Evolutionary conservation across 2,888 invertebrate species (phyloP), one percentile per base, ranked within the genome.

Genomic region (Pheosia tremula): DNA sequence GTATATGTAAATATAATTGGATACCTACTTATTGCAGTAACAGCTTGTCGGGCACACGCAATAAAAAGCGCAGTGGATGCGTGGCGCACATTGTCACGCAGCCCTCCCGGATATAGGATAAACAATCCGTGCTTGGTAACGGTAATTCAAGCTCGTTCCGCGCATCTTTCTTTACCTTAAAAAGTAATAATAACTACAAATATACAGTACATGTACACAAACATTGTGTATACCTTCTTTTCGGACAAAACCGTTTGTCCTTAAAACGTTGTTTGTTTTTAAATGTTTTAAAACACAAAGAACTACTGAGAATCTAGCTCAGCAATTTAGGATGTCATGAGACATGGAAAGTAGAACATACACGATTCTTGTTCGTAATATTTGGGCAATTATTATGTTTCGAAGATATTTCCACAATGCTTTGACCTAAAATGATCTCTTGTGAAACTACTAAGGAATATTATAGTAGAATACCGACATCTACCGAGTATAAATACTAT

Each of bases 251-350:
- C 81, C 79, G 82, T 80, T 64, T 79, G 81, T 75, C 77, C 79
- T 73, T 76, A 80, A 85, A 83, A 86, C 86, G 85, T 72, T 84
- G 79, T 80, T 82, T 84, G 86, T 81, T 83, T 87, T 75, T 80
- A 77, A 87, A 86, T 85, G 82, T 74, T 75, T 74, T 64, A 69
- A 74, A 71, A 64, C 67, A 63, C 66, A 66, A 69, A 74, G 66
- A 69, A 59, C 57, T 55, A 52, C 58, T 64, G 45, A 68, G 39
- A 62, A 70, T 69, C 62, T 72, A 63, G 69, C 56, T 56, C 64
- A 68, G 37, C n/a, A 36, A 62, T 67, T 47, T 65, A 37, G 71
- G 52, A 63, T 63, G 63, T 53, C n/a, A 60, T 62, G 24, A 63
- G 62, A 57, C 57, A 24, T 69, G 57, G 63, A 72, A 69, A 67